Conservation (phyloP, 2,113 vertebrate genomes). For the Aleadryas rufinucha region DNA sequence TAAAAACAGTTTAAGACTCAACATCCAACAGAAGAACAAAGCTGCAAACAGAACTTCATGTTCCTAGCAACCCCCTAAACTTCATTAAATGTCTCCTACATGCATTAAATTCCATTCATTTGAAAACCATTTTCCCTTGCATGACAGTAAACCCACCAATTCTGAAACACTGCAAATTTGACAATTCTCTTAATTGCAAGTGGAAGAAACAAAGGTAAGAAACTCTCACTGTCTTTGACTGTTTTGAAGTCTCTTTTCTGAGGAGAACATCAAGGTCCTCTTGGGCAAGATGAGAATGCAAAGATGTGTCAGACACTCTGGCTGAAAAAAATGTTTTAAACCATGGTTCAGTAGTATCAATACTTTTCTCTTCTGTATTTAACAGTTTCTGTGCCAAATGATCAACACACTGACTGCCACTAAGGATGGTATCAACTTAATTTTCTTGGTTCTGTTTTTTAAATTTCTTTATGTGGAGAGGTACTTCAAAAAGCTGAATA, state of each 20-base stretch:
- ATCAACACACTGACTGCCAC: background rate
- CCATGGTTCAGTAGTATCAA: slow-evolving; percentile 6
- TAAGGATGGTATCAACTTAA: background rate
- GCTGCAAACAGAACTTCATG: background rate
- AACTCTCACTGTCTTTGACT: slow-evolving; percentile 18
- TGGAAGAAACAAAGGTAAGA: background rate
- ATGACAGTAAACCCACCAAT: background rate
- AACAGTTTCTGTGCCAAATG: background rate
- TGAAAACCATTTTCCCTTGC: background rate
- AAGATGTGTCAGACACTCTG: slow-evolving; percentile 41
- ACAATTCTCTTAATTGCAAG: background rate
- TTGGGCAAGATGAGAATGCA: slow-evolving; percentile 9
- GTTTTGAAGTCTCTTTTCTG: slow-evolving; percentile 25
- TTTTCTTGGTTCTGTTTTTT: background rate
- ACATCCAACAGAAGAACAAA: background rate
- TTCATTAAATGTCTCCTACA: background rate
- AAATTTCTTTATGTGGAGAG: background rate
- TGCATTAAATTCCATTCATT: background rate
- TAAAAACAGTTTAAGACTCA: slow-evolving; percentile 30
- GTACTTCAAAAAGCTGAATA: slow-evolving; percentile 35
- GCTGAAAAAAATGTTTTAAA: slow-evolving; percentile 55
- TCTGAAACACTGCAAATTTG: background rate
- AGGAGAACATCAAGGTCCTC: background rate
- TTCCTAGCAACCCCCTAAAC: background rate
- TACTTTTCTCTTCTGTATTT: background rate